These are phyloP conservation scores for Halichoerus grypus DNA, from an alignment of 2,113 vertebrate species.

Conservation along the genomic window DNA sequence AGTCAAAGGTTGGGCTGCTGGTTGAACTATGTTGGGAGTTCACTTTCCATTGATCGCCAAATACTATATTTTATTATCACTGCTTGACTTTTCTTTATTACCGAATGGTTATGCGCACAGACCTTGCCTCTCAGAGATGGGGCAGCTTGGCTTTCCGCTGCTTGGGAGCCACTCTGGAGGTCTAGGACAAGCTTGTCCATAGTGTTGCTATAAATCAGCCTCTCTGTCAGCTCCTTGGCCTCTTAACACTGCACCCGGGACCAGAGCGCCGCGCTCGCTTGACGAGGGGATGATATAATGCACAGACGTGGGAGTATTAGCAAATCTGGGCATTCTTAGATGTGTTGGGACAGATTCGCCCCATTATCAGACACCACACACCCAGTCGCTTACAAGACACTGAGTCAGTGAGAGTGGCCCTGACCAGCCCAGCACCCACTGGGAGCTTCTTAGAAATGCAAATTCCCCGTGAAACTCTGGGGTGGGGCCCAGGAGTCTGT, in stretches of 20 bases:
- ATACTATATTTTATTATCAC: accelerated
- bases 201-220: not conserved
- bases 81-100: accelerated
- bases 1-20: accelerated
- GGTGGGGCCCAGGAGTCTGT: not conserved
- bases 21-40: accelerated
- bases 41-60: accelerated
- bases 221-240: accelerated
- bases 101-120: accelerated
- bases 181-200: accelerated
- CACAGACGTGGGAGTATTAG: accelerated
- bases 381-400: accelerated
- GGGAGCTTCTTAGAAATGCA: not conserved
- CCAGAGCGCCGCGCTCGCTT: accelerated
- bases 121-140: not conserved
- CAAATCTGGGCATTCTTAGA: accelerated
- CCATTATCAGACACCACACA: accelerated
- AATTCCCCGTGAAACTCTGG: not conserved
- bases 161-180: too few species aligned
- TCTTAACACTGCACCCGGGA: accelerated
- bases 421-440: not conserved
- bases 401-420: accelerated
- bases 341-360: accelerated
- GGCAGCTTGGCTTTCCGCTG: accelerated
- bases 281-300: accelerated